Evolutionary conservation across 2,113 vertebrate species (phyloP).

Genomic region (Bostrychus sinensis): DNA sequence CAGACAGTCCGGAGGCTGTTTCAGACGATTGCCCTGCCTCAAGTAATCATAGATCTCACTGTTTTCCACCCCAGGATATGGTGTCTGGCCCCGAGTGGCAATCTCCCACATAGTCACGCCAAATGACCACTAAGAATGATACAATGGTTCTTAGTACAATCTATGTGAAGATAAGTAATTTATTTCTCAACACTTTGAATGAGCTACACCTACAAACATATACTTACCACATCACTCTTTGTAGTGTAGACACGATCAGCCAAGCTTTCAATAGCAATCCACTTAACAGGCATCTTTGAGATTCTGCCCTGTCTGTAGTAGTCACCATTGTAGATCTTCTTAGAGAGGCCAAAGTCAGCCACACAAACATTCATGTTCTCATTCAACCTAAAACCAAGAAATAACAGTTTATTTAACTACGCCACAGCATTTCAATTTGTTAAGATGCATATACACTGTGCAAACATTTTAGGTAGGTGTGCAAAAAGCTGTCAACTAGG

Average conservation of each 20-base stretch:
- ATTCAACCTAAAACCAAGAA: slow-evolving; percentile 80
- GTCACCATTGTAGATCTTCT: slow-evolving; percentile 94
- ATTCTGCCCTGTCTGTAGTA: slow-evolving; percentile 93
- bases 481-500: too few species aligned
- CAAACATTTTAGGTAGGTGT: too few species aligned
- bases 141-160: background rate
- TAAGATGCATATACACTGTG: too few species aligned
- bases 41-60: slow-evolving; percentile 94
- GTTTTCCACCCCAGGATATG: slow-evolving; percentile 92
- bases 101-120: slow-evolving; percentile 97
- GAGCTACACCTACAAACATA: background rate
- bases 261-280: slow-evolving; percentile 93
- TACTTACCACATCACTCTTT: slow-evolving; percentile 90
- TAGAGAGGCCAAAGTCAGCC: slow-evolving; percentile 92
- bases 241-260: slow-evolving; percentile 92
- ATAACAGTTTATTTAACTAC: background rate
- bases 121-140: slow-evolving; percentile 86
- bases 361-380: slow-evolving; percentile 95
- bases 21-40: slow-evolving; percentile 90
- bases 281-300: slow-evolving; percentile 94
- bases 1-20: slow-evolving; percentile 91
- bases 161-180: background rate
- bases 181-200: background rate
- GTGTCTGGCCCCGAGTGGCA: slow-evolving; percentile 90
- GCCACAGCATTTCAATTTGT: too few species aligned